phyloP scores from a whole-genome alignment of 2,113 vertebrate genomes.

The Mystacornis crossleyi region DNA sequence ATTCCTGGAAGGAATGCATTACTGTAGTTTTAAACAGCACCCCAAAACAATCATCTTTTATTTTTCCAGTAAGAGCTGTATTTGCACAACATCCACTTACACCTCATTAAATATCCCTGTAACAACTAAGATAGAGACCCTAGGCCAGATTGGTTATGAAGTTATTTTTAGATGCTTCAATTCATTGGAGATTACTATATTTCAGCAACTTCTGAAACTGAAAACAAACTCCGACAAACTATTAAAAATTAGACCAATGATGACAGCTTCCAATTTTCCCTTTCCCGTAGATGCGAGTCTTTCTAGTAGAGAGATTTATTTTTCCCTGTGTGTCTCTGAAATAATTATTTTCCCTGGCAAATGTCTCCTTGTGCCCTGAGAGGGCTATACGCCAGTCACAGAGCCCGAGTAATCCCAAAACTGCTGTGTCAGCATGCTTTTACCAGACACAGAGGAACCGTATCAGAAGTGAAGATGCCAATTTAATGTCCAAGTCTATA shows the following conservation, averaged over 20 bases:
- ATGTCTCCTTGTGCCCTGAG: not conserved
- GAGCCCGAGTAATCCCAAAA: not conserved
- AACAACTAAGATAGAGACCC: not conserved
- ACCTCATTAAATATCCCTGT: not conserved
- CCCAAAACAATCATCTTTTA: not conserved
- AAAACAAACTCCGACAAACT: not conserved
- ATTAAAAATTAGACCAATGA: not conserved
- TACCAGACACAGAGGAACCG: not conserved
- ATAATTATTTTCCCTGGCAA: not conserved
- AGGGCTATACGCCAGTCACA: not conserved
- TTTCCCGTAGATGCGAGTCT: not conserved
- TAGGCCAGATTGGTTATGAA: not conserved
- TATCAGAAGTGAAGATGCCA: not conserved
- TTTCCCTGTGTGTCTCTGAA: not conserved
- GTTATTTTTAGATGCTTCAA: not conserved
- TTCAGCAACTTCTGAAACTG: not conserved
- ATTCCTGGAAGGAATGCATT: slow-evolving; percentile 79
- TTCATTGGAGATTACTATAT: not conserved
- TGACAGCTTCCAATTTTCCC: not conserved
- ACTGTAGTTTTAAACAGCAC: not conserved
- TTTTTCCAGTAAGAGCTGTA: not conserved
- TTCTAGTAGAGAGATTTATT: not conserved
- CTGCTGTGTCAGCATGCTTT: not conserved
- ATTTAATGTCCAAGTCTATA: not conserved
- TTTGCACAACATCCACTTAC: not conserved